Evolutionary conservation across 2,797 vertebrate species (phyloP), one percentile per base, ranked within the genome.

Genomic region (Schizopygopsis malacanthus): DNA sequence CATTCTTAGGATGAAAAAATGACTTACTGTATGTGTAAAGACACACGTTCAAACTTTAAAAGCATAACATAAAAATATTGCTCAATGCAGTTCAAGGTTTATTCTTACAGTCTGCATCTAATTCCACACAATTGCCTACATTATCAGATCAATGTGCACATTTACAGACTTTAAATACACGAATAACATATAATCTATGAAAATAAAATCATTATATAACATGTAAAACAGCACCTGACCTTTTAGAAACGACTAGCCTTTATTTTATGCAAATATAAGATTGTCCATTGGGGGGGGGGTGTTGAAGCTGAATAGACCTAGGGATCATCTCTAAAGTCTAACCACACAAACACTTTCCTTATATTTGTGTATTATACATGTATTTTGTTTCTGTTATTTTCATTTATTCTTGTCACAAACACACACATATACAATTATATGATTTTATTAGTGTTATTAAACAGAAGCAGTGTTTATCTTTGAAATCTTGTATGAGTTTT

Each of bases 271-370:
- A 79, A 83, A 59, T 76, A 47, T 20, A 69, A 43, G 39, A 73
- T 37, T 72, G 79, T 63, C 71, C 79, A 69, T 37, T 80, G 77
- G 54, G 83, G 82, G 85, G 80, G 79, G 41, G 82, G 85, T 82
- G 79, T 72, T 12, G 45, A 6, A 56, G 75, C 41, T 22, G 4
- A 72, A 83, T 43, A 47, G 22, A 75, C 9, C 80, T 85, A 86
- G 89, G 90, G 86, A 84, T 56, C 50, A 41, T 90, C 84, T 73
- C 20, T 65, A 86, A 89, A 88, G 5, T 65, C 9, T 33, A 43
- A 6, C 28, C 37, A 63, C 37, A 43, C 76, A 6, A 79, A 63
- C 3, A 1, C 52, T 41, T 59, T 78, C 20, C 50, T 6, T 56
- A 43, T 45, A 11, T 71, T 6, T 43, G 11, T 45, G 10, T 69